Evolutionary conservation across 2,888 invertebrate species (phyloP).

Genomic region (Scrobipalpa costella): DNA sequence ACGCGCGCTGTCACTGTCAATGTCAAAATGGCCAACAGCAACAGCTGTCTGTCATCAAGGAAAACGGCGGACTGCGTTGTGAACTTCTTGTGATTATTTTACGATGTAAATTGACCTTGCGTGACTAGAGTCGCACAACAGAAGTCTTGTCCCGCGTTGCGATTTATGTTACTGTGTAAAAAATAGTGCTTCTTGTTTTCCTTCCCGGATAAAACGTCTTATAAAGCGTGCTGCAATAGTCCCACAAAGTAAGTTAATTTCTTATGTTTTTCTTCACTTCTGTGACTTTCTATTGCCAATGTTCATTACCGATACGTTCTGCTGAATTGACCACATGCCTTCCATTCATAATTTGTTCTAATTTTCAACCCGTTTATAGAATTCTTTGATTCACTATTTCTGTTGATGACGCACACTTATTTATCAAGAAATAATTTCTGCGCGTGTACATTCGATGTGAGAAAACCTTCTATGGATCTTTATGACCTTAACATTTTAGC

Average conservation of each 20-base stretch:
- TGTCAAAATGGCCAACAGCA: slow-evolving; percentile 13
- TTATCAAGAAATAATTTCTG: slow-evolving; percentile 14
- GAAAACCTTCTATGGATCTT: slow-evolving; percentile 11
- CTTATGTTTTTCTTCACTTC: slow-evolving; percentile 11
- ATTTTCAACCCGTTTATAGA: not conserved
- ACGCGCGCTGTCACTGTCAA: slow-evolving; percentile 22
- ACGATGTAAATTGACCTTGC: slow-evolving; percentile 31
- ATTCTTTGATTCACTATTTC: slow-evolving; percentile 11
- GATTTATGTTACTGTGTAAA: slow-evolving; percentile 22
- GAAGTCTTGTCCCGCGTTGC: slow-evolving; percentile 12
- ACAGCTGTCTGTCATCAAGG: not conserved
- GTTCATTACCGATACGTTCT: slow-evolving; percentile 3
- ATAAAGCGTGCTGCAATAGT: not conserved
- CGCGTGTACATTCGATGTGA: slow-evolving; percentile 4
- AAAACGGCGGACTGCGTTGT: slow-evolving; percentile 6
- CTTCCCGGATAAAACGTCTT: slow-evolving; percentile 11
- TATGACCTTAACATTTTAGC: slow-evolving; percentile 24
- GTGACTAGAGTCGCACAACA: slow-evolving; percentile 30
- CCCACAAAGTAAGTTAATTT: slow-evolving; percentile 10
- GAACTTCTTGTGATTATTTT: slow-evolving; percentile 21
- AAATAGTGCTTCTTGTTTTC: slow-evolving; percentile 20
- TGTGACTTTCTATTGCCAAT: slow-evolving; percentile 11
- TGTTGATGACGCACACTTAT: slow-evolving; percentile 26
- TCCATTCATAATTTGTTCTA: not conserved
- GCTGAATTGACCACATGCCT: not conserved